A percentile compares a stretch with the other conserved stretches of the same genome.
These are phyloP conservation scores for Saguinus midas DNA, from an alignment of 2,113 vertebrate genomes.

Conservation along the genomic window DNA sequence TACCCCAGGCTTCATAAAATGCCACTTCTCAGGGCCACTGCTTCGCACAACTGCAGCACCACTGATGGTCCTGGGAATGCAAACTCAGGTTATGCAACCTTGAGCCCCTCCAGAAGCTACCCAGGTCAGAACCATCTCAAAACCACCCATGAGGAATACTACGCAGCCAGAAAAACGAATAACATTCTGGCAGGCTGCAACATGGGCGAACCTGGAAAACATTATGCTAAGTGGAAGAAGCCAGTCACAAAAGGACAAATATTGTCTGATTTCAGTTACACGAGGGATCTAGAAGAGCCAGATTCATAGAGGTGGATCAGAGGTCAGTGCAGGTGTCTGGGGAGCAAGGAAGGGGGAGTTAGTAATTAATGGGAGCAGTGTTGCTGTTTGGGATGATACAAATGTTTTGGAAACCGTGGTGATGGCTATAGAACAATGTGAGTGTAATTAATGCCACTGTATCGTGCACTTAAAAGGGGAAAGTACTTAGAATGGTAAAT, in stretches of 20 bases:
- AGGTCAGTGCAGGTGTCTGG: fast-evolving
- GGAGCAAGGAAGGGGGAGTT: too few relatives aligned
- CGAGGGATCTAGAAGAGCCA: neutral
- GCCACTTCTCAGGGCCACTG: neutral
- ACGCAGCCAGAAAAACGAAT: neutral
- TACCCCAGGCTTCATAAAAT: neutral
- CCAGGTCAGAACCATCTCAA: neutral
- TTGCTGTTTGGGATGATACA: neutral
- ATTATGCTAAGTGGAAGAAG: neutral
- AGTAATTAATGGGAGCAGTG: neutral
- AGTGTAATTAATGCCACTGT: neutral
- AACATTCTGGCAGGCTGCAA: neutral
- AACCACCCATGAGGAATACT: neutral
- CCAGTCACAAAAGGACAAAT: neutral
- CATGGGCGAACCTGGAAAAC: neutral
- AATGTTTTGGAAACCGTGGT: fast-evolving
- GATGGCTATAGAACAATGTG: fast-evolving
- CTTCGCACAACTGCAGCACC: fast-evolving
- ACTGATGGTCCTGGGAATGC: neutral
- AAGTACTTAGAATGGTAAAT: neutral
- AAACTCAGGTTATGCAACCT: neutral
- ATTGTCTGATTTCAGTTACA: fast-evolving
- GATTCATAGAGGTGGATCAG: neutral
- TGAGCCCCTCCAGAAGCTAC: neutral
- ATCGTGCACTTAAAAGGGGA: neutral